Evolutionary conservation across 2,797 vertebrate species (phyloP), one percentile per base, ranked within the genome.

Genomic region (Protonibea diacanthus): DNA sequence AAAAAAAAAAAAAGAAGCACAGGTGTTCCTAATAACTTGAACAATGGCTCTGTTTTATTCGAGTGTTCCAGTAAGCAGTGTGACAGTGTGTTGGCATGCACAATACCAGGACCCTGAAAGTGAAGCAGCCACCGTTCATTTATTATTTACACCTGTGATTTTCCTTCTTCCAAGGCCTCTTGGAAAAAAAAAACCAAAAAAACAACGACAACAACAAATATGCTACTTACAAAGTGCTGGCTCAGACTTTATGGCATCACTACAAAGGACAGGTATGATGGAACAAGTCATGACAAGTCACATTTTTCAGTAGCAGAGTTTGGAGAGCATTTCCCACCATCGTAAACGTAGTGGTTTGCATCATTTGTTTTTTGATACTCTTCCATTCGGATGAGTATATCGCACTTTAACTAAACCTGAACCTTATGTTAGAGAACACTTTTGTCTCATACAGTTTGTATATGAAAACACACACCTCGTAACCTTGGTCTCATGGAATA

Each of bases 251-350:
- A 23, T 42, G 47, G 20, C 25, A 49, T 48, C 45, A 61, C 27
- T 40, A n/a, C 12, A 53, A 17, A 55, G 3, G 10, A 63, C 13
- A 33, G 15, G 38, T 33, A 33, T 66, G 53, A 51, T 48, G 25
- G 38, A 33, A 67, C 66, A 75, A 68, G 62, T 51, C 17, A 29
- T 17, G 25, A 71, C 62, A 76, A 21, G 57, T 5, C n/a, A 40
- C 12, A 45, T 47, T 67, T 69, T 42, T 63, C 25, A 13, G 11
- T 13, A 18, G 47, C 20, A 58, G 9, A 57, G 17, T 14, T 5
- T 33, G 20, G 23, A 55, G 42, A 10, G 13, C 0, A 0, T 48
- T 47, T 40, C 13, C 14, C 13, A 6, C 3, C 7, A 8, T 14
- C 2, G 38, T 27, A 47, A 47, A 38, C 23, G 18, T 33, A 27